Evolutionary conservation across 1,140 invertebrate species (phyloP).

Genomic region (Nebria ingens): DNA sequence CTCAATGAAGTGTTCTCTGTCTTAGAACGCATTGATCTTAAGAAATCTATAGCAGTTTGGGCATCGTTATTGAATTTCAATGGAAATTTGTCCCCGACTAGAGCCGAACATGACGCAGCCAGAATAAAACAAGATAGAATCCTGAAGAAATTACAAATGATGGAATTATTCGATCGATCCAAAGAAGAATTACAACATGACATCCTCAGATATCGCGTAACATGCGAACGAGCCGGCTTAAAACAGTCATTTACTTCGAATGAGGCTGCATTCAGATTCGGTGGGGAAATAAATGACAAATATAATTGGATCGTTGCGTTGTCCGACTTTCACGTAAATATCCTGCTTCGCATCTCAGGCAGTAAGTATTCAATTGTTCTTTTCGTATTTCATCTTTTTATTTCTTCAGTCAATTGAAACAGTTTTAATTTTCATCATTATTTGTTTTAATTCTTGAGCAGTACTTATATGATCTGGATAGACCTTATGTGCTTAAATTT

Average conservation of each 20-base stretch:
- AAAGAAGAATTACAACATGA: conserved; percentile 13
- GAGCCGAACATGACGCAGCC: not conserved
- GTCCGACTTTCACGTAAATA: conserved; percentile 43
- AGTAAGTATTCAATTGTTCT: not conserved
- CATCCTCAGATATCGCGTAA: conserved; percentile 42
- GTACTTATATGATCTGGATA: too few species aligned
- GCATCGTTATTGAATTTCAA: not conserved
- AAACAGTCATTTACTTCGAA: conserved; percentile 44
- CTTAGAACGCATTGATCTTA: not conserved
- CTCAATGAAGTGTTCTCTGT: not conserved
- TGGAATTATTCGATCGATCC: not conserved
- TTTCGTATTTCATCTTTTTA: not conserved
- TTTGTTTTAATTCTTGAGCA: too few species aligned
- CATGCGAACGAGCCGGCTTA: conserved; percentile 36
- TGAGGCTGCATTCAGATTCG: conserved; percentile 41
- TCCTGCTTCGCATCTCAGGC: conserved; percentile 37
- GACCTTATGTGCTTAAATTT: too few species aligned
- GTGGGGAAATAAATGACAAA: conserved; percentile 42
- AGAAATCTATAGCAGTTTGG: not conserved
- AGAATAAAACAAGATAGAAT: not conserved
- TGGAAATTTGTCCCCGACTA: not conserved
- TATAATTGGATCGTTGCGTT: conserved; percentile 48
- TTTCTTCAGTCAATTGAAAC: not conserved
- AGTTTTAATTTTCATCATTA: not conserved
- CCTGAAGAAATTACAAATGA: not conserved